Conservation (phyloP, 2,113 vertebrate genomes). For the Silurus meridionalis region DNA sequence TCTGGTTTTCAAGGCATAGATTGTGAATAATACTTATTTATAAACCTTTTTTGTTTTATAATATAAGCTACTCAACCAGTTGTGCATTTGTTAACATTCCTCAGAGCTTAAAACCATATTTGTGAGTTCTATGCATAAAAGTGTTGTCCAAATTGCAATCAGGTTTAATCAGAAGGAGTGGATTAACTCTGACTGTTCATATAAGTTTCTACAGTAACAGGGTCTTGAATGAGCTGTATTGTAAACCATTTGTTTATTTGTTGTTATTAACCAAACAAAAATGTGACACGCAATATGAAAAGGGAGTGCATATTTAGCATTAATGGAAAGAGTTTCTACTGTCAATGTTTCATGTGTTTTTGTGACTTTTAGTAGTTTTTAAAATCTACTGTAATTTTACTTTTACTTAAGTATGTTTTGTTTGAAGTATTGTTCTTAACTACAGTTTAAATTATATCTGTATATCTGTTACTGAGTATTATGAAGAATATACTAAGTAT, state of each 20-base stretch:
- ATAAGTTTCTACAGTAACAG: background rate
- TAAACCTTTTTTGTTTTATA: background rate
- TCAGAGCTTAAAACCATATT: background rate
- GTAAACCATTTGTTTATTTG: background rate
- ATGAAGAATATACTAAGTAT: too few species aligned
- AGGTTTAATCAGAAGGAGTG: background rate
- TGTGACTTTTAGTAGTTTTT: too few species aligned
- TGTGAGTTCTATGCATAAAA: background rate
- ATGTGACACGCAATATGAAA: background rate
- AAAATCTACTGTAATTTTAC: too few species aligned
- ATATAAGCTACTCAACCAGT: conserved; percentile 11
- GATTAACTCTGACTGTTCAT: background rate
- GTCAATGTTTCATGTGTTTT: background rate
- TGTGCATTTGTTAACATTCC: background rate
- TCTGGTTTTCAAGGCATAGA: background rate
- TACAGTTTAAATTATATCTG: too few species aligned
- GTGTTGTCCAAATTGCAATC: background rate
- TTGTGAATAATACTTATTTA: background rate
- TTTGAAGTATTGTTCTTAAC: too few species aligned
- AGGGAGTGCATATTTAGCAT: background rate
- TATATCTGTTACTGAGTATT: too few species aligned
- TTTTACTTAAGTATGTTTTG: too few species aligned
- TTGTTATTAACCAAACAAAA: background rate
- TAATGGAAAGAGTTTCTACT: background rate
- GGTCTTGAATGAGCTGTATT: background rate